Percentiles rank a stretch among this genome's conserved stretches.
These are phyloP conservation scores for Euzetes globulus DNA, from an alignment of 2,888 invertebrate genomes.

Conservation along the genomic window DNA sequence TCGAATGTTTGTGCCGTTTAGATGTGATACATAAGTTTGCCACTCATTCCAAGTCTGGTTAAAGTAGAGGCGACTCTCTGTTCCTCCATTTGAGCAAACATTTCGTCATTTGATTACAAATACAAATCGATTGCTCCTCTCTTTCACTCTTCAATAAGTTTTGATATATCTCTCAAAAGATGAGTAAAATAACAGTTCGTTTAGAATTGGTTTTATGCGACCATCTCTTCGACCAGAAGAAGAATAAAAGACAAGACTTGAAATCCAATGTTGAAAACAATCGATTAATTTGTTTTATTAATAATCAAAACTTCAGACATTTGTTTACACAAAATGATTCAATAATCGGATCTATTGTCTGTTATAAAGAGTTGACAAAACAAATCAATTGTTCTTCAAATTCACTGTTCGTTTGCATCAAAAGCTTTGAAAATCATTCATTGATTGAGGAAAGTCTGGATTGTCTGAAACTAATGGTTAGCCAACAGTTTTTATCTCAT, in stretches of 20 bases:
- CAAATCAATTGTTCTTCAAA: not conserved
- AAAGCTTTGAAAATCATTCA: not conserved
- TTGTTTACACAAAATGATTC: not conserved
- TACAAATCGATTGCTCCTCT: not conserved
- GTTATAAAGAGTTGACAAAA: not conserved
- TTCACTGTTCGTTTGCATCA: not conserved
- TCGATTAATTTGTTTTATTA: not conserved
- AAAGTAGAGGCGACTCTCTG: too few relatives aligned
- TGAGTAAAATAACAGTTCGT: not conserved
- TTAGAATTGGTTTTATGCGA: not conserved
- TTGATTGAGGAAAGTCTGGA: not conserved
- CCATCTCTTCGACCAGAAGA: not conserved
- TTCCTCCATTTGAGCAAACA: not conserved
- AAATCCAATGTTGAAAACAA: not conserved
- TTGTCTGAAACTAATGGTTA: conserved; percentile 1
- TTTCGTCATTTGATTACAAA: not conserved
- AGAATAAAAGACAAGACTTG: not conserved
- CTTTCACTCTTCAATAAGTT: too few relatives aligned
- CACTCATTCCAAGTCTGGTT: too few relatives aligned
- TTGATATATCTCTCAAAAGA: too few relatives aligned
- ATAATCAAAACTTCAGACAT: not conserved
- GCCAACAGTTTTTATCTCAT: not conserved
- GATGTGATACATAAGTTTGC: too few relatives aligned
- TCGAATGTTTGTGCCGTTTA: too few relatives aligned
- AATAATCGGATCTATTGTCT: not conserved